Conservation (phyloP, 1,140 invertebrate genomes). For the Ostrea edulis region DNA sequence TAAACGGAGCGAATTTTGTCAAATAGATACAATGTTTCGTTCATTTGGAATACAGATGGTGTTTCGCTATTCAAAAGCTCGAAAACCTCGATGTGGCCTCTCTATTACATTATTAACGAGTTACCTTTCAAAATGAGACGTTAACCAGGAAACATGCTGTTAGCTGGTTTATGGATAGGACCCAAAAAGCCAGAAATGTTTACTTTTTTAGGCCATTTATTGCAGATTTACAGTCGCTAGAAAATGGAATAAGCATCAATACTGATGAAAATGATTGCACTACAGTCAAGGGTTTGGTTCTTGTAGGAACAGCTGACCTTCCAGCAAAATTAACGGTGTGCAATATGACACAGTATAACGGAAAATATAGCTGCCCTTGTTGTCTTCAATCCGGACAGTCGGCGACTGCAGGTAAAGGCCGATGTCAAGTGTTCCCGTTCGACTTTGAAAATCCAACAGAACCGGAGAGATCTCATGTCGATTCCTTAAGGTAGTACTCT, state of each 20-base stretch:
- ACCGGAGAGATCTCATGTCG: constrained; percentile 43
- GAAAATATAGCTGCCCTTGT: constrained; percentile 55
- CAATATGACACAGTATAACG: constrained; percentile 58
- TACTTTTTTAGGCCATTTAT: constrained; percentile 41
- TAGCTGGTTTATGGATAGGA: constrained; percentile 52
- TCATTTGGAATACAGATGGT: constrained; percentile 57
- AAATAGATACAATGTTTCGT: constrained; percentile 61
- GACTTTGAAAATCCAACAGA: constrained; percentile 25
- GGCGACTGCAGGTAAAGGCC: constrained; percentile 40
- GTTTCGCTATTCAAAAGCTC: constrained; percentile 54
- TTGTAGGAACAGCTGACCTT: constrained; percentile 57
- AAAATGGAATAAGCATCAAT: constrained; percentile 47
- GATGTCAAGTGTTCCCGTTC: constrained; percentile 45
- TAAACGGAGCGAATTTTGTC: no score
- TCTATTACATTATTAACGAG: constrained; percentile 56
- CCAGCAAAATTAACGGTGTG: constrained; percentile 53
- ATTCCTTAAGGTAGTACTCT: no score
- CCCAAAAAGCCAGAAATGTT: constrained; percentile 43
- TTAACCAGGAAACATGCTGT: constrained; percentile 49
- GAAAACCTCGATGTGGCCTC: constrained; percentile 52
- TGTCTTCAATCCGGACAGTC: constrained; percentile 48
- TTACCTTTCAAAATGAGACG: constrained; percentile 46
- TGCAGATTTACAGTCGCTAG: not conserved
- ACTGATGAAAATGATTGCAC: constrained; percentile 31
- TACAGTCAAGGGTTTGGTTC: constrained; percentile 48